Base-by-base conservation (phyloP, 37 sponge, comb jelly and placozoan genomes). In the Beroe forskalii region DNA sequence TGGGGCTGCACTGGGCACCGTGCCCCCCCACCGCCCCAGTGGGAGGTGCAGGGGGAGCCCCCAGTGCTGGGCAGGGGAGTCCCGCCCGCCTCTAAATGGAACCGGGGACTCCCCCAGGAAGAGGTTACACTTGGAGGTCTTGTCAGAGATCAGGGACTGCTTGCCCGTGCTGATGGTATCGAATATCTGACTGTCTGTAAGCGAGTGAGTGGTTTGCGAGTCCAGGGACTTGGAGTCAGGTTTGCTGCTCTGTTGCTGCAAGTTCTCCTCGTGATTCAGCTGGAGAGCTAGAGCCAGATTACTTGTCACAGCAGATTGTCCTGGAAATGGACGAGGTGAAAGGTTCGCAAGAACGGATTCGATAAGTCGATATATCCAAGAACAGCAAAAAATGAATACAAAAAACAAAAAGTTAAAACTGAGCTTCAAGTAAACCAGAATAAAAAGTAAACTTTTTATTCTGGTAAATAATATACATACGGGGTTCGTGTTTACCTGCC, bases 211-310 rank as follows among this genome's bases (percentile, higher is more conserved):
- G 2, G 86, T 44, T 23, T 80, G 86, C 8, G 86, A 80, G 48
- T 80, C 86, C 1, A 80, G 55, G 4, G 86, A 80, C 35, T 80
- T 80, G 24, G 55, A 33, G 25, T 80, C 86, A 9, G 86, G 86
- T 43, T 43, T 17, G 37, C 38, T 25, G 1, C 12, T 14, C n/a
- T n/a, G n/a, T n/a, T n/a, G n/a, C n/a, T n/a, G n/a, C n/a, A n/a
- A n/a, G 86, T 80, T 80, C 55, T 80, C 86, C 30, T 80, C 86
- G 86, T 80, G 86, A 38, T 80, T 80, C 55, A 80, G 86, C 55
- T 80, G 86, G 8, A 80, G 30, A 17, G 86, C 86, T 48, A 80
- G 55, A 24, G 55, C 86, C 86, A 80, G 12, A 12, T 48, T 48
- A 48, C 12, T 48, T 12, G 55, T 48, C 12, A 48, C 55, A 48